Evolutionary conservation across 2,797 vertebrate genomes (phyloP), one percentile per base, ranked within the genome.

Genomic region (Simalia tracyae): DNA sequence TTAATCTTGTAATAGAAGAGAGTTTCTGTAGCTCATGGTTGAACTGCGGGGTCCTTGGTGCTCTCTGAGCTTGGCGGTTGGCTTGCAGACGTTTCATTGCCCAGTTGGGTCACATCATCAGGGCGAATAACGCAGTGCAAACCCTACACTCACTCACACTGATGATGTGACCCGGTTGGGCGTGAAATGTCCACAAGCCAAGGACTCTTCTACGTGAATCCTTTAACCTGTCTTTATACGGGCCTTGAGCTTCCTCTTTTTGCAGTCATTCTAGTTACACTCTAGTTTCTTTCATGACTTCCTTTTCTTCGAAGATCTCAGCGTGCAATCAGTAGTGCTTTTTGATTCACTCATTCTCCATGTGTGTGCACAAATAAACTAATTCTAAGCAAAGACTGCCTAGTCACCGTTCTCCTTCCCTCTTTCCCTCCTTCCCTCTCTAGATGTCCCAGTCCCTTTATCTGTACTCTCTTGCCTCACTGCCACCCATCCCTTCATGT

Each of bases 261-360:
- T 54, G 15, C 28, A 2, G 14, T 8, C 3, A 3, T 68, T 15
- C 66, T 12, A 5, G n/a, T 5, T 17, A 17, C 7, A 2, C 17
- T 60, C 31, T 7, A 2, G 14, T 14, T 59, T 3, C 57, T 15
- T 59, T 36, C 36, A 36, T 54, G 1, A 0, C 5, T 5, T 4
- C 68, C 68, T 42, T 36, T 72, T 19, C 31, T 22, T 1, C 7
- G 31, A 22, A 76, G 68, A 17, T 17, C 68, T 42, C 68, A 3
- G 2, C 22, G 0, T 7, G 59, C 59, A 2, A 19, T 5, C 19
- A 1, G 12, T 68, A 0, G 2, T 6, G 14, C 68, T 19, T 19
- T 7, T 7, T 76, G 50, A 54, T 54, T 6, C 50, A 54, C 36
- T 8, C 31, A 7, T 17, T 76, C 22, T 10, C 68, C 22, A 0